Evolutionary conservation across 2,797 vertebrate genomes (phyloP).

Genomic region (Tamandua tetradactyla): DNA sequence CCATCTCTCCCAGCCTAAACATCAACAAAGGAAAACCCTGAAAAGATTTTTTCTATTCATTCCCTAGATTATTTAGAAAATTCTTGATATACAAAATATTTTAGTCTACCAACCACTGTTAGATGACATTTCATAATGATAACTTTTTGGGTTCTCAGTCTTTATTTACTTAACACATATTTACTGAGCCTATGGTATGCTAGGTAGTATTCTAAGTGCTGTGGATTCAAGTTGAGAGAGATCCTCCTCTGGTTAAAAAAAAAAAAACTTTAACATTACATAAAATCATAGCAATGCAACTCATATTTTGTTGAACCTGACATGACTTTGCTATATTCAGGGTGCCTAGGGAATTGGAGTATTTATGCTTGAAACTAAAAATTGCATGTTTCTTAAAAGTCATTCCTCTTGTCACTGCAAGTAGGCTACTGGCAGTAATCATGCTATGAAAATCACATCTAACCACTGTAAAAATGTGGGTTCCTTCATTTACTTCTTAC

Average conservation of each 20-base stretch:
- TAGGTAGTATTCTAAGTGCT: not conserved
- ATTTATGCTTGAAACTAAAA: slow-evolving; percentile 61
- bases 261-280: slow-evolving; percentile 14
- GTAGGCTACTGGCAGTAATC: not conserved
- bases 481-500: slow-evolving; percentile 31
- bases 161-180: not conserved
- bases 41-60: not conserved
- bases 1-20: not conserved
- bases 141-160: not conserved
- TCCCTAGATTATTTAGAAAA: not conserved
- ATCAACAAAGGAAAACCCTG: not conserved
- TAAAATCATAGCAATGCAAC: slow-evolving; percentile 45
- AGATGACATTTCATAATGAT: not conserved
- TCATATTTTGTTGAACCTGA: not conserved
- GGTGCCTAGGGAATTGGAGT: not conserved
- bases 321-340: not conserved
- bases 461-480: slow-evolving; percentile 3
- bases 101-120: not conserved
- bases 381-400: slow-evolving; percentile 1
- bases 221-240: not conserved
- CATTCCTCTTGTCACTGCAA: not conserved
- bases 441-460: not conserved
- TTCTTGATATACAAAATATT: not conserved
- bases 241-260: slow-evolving; percentile 21
- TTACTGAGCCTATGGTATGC: not conserved